Percentiles rank a stretch among this genome's conserved stretches.
phyloP scores from a whole-genome alignment of 1,140 invertebrate genomes.

The Habropoda laboriosa region DNA sequence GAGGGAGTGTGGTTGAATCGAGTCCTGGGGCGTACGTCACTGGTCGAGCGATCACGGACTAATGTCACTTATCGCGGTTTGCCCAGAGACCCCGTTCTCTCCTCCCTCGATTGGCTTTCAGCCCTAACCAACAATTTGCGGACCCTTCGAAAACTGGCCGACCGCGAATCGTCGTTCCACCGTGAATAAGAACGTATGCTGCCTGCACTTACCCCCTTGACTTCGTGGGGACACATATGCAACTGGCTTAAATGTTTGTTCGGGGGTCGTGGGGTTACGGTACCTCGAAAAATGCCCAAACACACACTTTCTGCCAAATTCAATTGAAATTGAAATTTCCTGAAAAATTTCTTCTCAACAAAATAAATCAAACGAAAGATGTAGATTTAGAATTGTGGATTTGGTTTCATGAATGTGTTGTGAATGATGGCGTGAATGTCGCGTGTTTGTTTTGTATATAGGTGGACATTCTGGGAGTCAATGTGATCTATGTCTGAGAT shows the following conservation, averaged over 20 bases:
- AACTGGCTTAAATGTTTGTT: slow-evolving; percentile 20
- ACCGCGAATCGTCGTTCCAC: slow-evolving; percentile 57
- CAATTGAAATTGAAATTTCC: not conserved
- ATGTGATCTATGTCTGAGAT: no score
- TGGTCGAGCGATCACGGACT: slow-evolving; percentile 44
- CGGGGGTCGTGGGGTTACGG: not conserved
- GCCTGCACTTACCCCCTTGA: slow-evolving; percentile 52
- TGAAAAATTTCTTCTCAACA: no score
- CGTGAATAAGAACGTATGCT: slow-evolving; percentile 59
- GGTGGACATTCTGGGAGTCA: no score
- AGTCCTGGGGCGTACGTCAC: slow-evolving; percentile 10
- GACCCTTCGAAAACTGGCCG: slow-evolving; percentile 63
- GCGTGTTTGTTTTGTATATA: no score
- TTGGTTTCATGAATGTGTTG: no score
- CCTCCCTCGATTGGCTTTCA: slow-evolving; percentile 58
- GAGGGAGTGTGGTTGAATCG: slow-evolving; percentile 5
- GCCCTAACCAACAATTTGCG: slow-evolving; percentile 62
- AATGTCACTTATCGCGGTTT: slow-evolving; percentile 58
- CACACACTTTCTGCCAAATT: not conserved
- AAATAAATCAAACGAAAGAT: no score
- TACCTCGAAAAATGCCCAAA: slow-evolving; percentile 3
- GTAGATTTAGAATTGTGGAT: no score
- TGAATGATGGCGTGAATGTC: no score
- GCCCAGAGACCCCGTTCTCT: slow-evolving; percentile 39
- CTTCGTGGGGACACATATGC: slow-evolving; percentile 51